phyloP scores from a whole-genome alignment of 1,140 invertebrate genomes.

The Diorhabda carinulata region DNA sequence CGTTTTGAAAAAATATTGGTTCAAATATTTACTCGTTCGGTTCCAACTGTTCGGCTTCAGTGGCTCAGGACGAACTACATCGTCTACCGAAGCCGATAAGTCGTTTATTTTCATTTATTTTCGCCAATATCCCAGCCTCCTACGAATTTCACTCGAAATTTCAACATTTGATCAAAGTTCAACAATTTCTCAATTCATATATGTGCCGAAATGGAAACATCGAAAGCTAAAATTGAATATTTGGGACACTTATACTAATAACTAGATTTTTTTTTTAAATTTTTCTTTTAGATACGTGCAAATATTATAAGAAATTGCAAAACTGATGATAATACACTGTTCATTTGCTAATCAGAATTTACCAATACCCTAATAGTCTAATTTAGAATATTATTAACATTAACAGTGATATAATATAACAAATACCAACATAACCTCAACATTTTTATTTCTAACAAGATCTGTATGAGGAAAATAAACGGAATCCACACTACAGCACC shows the following conservation, averaged over 20 bases:
- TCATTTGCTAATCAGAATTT: constrained; percentile 4
- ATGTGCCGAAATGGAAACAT: constrained; percentile 35
- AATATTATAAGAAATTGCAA: background rate
- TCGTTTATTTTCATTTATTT: constrained; percentile 26
- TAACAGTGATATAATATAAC: constrained; percentile 39
- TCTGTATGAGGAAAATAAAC: background rate
- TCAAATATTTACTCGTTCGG: constrained; percentile 21
- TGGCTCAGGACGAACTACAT: constrained; percentile 41
- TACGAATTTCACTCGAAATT: constrained; percentile 26
- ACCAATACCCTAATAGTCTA: constrained; percentile 14
- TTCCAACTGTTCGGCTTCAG: constrained; percentile 34
- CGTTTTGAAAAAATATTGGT: constrained; percentile 34
- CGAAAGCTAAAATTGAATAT: constrained; percentile 35
- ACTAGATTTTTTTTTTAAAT: constrained; percentile 22
- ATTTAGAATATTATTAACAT: constrained; percentile 35
- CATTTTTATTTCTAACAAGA: background rate
- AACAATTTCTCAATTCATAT: constrained; percentile 22
- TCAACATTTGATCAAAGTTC: constrained; percentile 20
- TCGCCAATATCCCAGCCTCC: constrained; percentile 44
- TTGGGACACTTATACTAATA: constrained; percentile 31
- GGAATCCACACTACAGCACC: constrained; percentile 37
- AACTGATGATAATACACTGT: background rate
- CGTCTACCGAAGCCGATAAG: constrained; percentile 40
- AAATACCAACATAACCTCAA: constrained; percentile 38
- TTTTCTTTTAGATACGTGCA: constrained; percentile 11